Evolutionary conservation across 2,888 invertebrate genomes (phyloP), one percentile per base, ranked within the genome.

Genomic region (Dendrolimus pini): DNA sequence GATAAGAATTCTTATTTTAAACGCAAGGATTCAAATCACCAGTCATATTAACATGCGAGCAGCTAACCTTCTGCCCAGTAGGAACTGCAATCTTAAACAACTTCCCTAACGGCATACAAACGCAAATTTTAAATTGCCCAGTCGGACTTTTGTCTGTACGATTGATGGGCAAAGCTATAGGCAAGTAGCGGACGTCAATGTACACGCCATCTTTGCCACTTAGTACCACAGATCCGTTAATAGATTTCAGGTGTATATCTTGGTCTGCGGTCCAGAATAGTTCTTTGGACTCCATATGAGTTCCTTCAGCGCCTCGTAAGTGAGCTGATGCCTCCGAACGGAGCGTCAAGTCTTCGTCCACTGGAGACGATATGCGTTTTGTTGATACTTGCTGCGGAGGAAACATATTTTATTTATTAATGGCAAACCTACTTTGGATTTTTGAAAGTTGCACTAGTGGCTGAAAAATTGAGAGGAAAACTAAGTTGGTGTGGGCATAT

Each of bases 81-180:
- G 94, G 93, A 0, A 96, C 93, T 0, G 95, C 94, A 7, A 97
- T 93, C 61, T 94, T 92, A 74, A 97, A 97, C 56, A 98, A 77
- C 68, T 95, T 95, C 0, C 97, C 97, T 64, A 95, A 94, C 0
- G 97, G 97, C 96, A 97, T 96, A 73, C 97, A 97, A 1, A 97
- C 94, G 69, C 97, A 98, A 1, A 98, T 92, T 78, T 97, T 97
- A 70, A 94, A 97, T 76, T 97, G 96, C 0, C 93, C 89, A 0
- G 78, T 77, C 0, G 72, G 58, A 8, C 61, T 63, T 10, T 71
- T 76, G 1, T 79, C 84, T 0, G 78, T 79, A 52, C 80, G 71
- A 74, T 89, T 74, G 67, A 89, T 41, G 62, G 82, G 62, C 74
- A 90, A 64, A 41, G 94, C 95, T 55, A 95, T 92, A 0, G 96